Conservation (phyloP, 1,140 invertebrate species). For the Cyphomyrmex costatus region DNA sequence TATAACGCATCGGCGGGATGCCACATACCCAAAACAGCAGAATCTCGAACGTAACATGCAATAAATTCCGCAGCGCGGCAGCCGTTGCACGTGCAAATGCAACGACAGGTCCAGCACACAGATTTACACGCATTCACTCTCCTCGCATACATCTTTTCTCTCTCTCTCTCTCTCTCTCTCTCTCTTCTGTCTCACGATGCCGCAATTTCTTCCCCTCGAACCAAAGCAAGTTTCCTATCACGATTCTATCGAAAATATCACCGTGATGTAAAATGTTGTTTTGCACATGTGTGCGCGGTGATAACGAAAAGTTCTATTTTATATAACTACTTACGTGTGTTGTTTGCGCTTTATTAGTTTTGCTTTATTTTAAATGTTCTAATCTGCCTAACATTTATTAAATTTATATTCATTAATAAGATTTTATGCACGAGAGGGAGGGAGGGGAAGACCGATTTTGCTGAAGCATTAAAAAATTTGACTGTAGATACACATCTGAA, state of each 20-base stretch:
- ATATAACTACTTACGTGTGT: not conserved
- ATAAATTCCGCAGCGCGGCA: conserved; percentile 62
- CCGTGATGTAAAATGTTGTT: not conserved
- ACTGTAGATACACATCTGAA: no score
- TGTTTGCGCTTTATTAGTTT: not conserved
- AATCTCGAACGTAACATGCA: conserved; percentile 11
- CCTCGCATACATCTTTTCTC: not conserved
- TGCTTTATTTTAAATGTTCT: not conserved
- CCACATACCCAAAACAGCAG: conserved; percentile 44
- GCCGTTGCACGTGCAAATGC: conserved; percentile 53
- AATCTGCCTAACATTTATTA: not conserved
- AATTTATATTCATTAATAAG: not conserved
- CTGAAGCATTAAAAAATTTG: no score
- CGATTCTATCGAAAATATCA: conserved; percentile 13
- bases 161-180: conserved; percentile 12
- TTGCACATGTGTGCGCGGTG: not conserved
- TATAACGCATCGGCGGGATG: conserved; percentile 66
- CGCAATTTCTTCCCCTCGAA: conserved; percentile 41
- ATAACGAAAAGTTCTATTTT: not conserved
- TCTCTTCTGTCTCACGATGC: not conserved
- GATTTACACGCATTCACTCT: conserved; percentile 28
- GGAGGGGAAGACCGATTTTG: no score
- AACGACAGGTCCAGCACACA: conserved; percentile 33
- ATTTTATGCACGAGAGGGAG: not conserved
- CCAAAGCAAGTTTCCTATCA: conserved; percentile 43